phyloP scores from a whole-genome alignment of 2,113 vertebrate species.

The Brienomyrus brachyistius region DNA sequence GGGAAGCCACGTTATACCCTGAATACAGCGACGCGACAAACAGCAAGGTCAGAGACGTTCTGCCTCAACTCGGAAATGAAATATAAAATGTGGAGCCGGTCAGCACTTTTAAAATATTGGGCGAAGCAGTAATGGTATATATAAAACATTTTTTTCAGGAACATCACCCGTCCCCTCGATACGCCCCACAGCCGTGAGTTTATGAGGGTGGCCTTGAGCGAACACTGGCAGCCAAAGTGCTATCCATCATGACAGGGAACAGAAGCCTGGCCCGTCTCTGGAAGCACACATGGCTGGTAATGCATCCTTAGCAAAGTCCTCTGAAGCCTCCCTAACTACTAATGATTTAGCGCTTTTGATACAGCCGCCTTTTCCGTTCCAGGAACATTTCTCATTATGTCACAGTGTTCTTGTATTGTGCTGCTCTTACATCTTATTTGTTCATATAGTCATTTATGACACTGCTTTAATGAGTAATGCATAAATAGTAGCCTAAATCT shows the following conservation, averaged over 20 bases:
- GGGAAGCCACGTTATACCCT: background rate
- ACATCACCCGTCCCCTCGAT: background rate
- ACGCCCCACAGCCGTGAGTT: background rate
- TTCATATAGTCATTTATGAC: background rate
- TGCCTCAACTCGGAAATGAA: background rate
- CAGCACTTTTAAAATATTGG: conserved; percentile 2
- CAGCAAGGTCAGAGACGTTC: background rate
- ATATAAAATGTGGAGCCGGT: background rate
- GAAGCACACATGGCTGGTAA: background rate
- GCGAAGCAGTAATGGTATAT: conserved; percentile 2
- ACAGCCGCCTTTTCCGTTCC: background rate
- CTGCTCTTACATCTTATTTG: background rate
- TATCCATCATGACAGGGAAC: background rate
- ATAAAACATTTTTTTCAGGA: conserved; percentile 7
- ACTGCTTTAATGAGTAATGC: background rate
- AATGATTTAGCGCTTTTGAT: background rate
- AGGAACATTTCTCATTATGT: background rate
- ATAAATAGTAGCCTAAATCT: background rate
- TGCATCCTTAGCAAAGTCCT: background rate
- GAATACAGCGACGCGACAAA: background rate
- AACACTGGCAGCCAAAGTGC: background rate
- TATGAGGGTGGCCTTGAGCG: background rate
- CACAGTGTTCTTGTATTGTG: background rate
- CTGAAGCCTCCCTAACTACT: background rate
- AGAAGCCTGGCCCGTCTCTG: background rate